These are phyloP conservation scores for Dorcus parallelipipedus DNA, from an alignment of 2,888 invertebrate genomes.

Conservation along the genomic window DNA sequence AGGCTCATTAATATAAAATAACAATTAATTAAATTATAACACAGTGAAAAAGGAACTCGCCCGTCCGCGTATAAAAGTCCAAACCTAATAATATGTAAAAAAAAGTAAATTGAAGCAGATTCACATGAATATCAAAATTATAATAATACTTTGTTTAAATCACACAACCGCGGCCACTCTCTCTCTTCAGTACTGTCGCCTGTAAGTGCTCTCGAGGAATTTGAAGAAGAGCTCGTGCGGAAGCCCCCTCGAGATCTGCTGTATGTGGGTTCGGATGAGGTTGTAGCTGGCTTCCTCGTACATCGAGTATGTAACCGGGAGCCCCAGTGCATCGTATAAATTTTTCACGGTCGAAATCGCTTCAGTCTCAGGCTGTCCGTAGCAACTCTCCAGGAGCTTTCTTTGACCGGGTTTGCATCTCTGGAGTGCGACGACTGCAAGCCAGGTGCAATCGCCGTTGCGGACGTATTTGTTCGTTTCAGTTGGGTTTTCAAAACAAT, in stretches of 20 bases:
- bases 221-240: constrained; percentile 81
- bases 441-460: constrained; percentile 96
- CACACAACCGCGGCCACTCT: too few species aligned
- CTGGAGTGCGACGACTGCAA: constrained; percentile 84
- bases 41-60: too few species aligned
- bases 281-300: constrained; percentile 84
- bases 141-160: too few species aligned
- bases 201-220: constrained; percentile 77
- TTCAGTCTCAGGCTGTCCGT: constrained; percentile 65
- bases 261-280: constrained; percentile 76
- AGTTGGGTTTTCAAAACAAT: constrained; percentile 84
- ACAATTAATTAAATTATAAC: too few species aligned
- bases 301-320: constrained; percentile 72
- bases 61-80: too few species aligned
- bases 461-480: constrained; percentile 93
- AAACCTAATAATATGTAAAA: too few species aligned
- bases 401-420: constrained; percentile 68
- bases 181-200: constrained; percentile 52
- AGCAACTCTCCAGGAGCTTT: constrained; percentile 71
- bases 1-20: too few species aligned
- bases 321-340: constrained; percentile 72
- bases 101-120: too few species aligned
- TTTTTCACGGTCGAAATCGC: constrained; percentile 68
- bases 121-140: too few species aligned
- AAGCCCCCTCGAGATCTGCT: constrained; percentile 76